Conservation (phyloP, 2,888 invertebrate genomes). For the Acanthosepion pharaonis region DNA sequence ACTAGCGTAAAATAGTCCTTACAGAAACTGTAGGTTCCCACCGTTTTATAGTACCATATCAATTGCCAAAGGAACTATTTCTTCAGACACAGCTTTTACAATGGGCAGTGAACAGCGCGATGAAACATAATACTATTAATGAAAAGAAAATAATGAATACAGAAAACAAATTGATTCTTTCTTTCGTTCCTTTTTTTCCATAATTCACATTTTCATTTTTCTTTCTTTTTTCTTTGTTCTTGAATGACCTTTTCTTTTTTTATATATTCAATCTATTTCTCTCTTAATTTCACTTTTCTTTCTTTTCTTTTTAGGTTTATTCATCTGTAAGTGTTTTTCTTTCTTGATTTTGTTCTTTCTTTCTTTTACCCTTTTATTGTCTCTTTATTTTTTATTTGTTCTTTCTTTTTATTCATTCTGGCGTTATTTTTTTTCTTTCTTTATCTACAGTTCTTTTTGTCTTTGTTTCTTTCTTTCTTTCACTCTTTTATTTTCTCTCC, state of each 20-base stretch:
- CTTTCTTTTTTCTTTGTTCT: background rate
- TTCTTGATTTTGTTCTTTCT: background rate
- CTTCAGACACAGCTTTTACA: background rate
- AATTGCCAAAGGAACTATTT: background rate
- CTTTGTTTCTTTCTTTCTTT: background rate
- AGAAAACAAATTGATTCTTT: background rate
- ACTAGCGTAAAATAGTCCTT: too few relatives aligned
- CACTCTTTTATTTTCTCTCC: background rate
- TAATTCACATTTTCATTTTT: background rate
- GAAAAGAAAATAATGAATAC: background rate
- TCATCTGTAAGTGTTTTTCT: background rate
- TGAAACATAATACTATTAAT: background rate
- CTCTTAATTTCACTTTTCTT: background rate
- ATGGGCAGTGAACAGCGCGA: background rate
- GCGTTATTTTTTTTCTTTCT: background rate
- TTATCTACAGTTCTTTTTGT: background rate
- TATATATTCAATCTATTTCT: too few relatives aligned
- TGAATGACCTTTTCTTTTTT: too few relatives aligned
- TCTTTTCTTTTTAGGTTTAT: background rate
- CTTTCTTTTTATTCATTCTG: background rate
- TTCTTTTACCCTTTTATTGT: background rate
- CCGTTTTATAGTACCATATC: background rate
- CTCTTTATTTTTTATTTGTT: background rate
- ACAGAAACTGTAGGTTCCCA: background rate
- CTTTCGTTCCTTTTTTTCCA: background rate